Evolutionary conservation across 1,140 invertebrate genomes (phyloP).

Genomic region (Dryas iulia): DNA sequence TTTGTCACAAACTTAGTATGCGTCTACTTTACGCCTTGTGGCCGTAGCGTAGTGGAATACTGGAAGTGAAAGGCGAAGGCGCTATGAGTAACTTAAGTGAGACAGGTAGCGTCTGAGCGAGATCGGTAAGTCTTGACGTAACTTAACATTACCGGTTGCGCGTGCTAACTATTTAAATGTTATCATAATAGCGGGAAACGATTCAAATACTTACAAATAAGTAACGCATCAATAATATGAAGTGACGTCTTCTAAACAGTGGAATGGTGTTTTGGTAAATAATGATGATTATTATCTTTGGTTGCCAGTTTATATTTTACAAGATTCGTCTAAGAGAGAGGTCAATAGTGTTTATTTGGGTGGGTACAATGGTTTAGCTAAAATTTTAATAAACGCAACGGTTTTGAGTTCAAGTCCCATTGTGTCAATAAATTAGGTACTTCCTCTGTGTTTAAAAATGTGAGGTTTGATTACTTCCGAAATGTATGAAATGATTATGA

Average conservation of each 20-base stretch:
- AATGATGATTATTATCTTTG: too few relatives aligned
- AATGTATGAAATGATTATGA: too few relatives aligned
- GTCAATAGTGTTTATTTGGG: too few relatives aligned
- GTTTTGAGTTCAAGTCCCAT: too few relatives aligned
- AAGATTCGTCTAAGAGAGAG: too few relatives aligned
- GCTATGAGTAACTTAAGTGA: slow-evolving; percentile 42
- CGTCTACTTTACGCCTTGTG: background rate
- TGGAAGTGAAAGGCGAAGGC: slow-evolving; percentile 64
- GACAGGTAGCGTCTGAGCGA: slow-evolving; percentile 41
- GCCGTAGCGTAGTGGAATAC: slow-evolving; percentile 21
- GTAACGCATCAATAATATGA: background rate
- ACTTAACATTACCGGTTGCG: background rate
- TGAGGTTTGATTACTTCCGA: too few relatives aligned
- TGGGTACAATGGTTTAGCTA: too few relatives aligned
- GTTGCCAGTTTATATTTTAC: too few relatives aligned
- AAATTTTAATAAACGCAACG: too few relatives aligned
- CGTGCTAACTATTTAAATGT: slow-evolving; percentile 8
- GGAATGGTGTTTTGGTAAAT: background rate
- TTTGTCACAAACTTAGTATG: slow-evolving; percentile 3
- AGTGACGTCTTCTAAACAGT: background rate
- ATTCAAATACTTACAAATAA: background rate
- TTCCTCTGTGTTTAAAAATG: too few relatives aligned
- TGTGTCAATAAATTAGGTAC: too few relatives aligned
- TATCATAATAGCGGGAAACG: slow-evolving; percentile 7
- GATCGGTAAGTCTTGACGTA: slow-evolving; percentile 21